These are phyloP conservation scores for Pentamera pediparva DNA, from an alignment of 53 echinoderm and acorn worm genomes.

Conservation along the genomic window DNA sequence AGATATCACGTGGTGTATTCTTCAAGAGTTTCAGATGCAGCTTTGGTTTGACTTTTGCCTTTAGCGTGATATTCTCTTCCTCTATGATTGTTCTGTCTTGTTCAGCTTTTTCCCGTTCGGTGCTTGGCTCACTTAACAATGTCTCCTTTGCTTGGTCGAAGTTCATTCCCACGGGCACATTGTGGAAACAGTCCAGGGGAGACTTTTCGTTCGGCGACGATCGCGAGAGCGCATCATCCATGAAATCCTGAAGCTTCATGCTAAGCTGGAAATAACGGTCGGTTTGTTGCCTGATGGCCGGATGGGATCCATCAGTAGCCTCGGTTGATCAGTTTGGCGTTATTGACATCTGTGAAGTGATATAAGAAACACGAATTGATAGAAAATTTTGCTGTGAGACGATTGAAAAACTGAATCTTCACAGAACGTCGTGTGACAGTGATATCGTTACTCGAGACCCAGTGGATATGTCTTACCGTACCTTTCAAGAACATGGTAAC, in stretches of 20 bases:
- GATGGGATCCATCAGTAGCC: neutral
- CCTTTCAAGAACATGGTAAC: neutral
- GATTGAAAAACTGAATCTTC: no score
- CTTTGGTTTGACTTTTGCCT: constrained; percentile 1
- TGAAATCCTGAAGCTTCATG: constrained; percentile 65
- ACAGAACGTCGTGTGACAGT: no score
- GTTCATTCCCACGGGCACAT: constrained; percentile 2
- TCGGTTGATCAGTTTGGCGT: neutral
- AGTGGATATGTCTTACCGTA: neutral
- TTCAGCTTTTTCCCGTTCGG: neutral
- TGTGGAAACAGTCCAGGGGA: neutral
- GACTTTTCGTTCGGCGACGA: constrained; percentile 1
- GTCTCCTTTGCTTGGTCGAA: neutral
- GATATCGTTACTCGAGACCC: neutral
- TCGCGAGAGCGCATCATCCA: constrained; percentile 41
- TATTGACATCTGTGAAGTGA: neutral
- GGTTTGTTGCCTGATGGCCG: neutral
- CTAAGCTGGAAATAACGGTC: neutral
- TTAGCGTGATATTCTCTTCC: neutral
- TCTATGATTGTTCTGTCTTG: neutral
- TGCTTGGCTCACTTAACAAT: neutral
- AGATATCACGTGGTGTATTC: constrained; percentile 4
- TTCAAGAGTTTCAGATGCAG: constrained; percentile 11
- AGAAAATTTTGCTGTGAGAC: neutral
- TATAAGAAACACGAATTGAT: neutral